Evolutionary conservation across 1,140 invertebrate genomes (phyloP), one percentile per base, ranked within the genome.

Genomic region (Cotesia vestalis): DNA sequence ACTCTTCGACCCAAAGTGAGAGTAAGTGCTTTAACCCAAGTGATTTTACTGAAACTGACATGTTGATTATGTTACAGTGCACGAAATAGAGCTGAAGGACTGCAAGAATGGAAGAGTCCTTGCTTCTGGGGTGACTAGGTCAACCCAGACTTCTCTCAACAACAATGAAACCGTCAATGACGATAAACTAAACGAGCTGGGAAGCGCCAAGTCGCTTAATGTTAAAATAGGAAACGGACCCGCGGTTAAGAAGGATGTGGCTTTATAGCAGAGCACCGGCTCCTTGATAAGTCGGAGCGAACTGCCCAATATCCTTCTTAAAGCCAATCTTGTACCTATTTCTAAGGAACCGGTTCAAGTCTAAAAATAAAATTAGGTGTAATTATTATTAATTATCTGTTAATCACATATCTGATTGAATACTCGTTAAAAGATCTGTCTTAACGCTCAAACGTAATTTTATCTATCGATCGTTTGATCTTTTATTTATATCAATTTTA

Each of bases 1-100:
- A 86, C 53, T 83, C 80, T 57, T 86, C 83, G 1, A 86, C 84
- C 36, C 84, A 86, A 71, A 86, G 83, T 70, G 84, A 86, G 77
- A 80, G 84, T 86, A 74, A 84, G 79, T 78, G 14, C 12, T 35
- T 36, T 52, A 71, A 63, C 35, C 55, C 27, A 38, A 66, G 27
- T 57, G 27, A 27, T 3, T 27, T 27, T 27, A 27, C 27, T 66
- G 34, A 59, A 59, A 67, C 20, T 70, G n/a, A 72, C 9, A 1
- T 4, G 4, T 61, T 34, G n/a, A 38, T 52, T 70, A 6, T 68
- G 8, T 14, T 60, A 55, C 61, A 84, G 83, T 78, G 66, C 80
- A 74, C 69, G 81, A 83, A 66, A 73, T 84, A 74, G 82, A 84
- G 60, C 40, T 78, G 20, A 83, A 80, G 53, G 79, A 84, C 64